Base-by-base conservation (phyloP, 1,140 invertebrate species). In the Zaprionus gabonicus region DNA sequence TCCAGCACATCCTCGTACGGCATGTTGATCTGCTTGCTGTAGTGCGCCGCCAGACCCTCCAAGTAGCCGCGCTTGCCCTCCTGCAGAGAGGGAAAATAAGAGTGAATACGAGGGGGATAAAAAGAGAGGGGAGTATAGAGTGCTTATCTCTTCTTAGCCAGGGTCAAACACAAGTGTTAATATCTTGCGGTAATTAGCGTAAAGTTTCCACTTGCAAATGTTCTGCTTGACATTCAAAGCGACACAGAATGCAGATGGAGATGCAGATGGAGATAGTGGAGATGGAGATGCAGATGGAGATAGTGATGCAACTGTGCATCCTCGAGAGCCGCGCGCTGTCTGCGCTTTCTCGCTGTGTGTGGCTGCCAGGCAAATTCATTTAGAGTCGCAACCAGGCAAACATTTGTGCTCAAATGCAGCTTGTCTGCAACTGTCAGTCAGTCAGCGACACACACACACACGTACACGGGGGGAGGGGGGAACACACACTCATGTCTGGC, bases 1-100 rank as follows among this genome's bases (percentile, higher is more conserved):
- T 97, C 96, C 78, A 98, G 93, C 41, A 98, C 97, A 93, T 98
- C 97, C 65, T 96, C 96, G 92, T 98, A 97, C 93, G 97, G 97
- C 53, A 97, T 98, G 88, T 95, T 96, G 93, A 98, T 96, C 80
- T 97, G 95, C 86, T 97, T 97, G 46, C 97, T 97, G 92, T 98
- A 98, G 76, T 97, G 94, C n/a, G 96, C 97, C 17, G 97, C 97
- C 59, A 98, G 93, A 25, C 96, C 97, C 93, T 98, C 97, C 81
- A 98, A 94, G 92, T 98, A 97, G 28, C 97, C 97, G 74, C 97
- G 94, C 81, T 97, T 96, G n/a, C 97, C 97, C 91, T 97, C 96
- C 97, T 98, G 94, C 12, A 27, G 17, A 23, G 4, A 12, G 49
- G 23, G 36, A n/a, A 41, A 23, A 34, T 60, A 17, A 7, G 4